These are phyloP conservation scores for Camponotus pennsylvanicus DNA, from an alignment of 1,140 invertebrate genomes.

Conservation along the genomic window DNA sequence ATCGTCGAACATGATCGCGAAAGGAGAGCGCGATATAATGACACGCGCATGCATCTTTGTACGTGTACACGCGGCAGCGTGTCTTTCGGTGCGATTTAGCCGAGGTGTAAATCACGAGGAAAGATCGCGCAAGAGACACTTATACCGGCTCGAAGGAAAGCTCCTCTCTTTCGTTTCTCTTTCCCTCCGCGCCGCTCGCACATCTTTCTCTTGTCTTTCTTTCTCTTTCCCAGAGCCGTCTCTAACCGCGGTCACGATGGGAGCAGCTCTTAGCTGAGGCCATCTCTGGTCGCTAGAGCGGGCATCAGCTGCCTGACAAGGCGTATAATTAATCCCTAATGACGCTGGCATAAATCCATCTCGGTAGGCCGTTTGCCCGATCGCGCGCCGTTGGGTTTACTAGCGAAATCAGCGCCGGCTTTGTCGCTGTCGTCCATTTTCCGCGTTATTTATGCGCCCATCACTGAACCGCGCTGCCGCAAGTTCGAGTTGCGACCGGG, in stretches of 20 bases:
- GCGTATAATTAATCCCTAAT: conserved; percentile 84
- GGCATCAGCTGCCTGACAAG: conserved; percentile 83
- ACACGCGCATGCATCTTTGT: conserved; percentile 21
- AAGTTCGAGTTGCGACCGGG: conserved; percentile 46
- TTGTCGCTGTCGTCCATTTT: conserved; percentile 81
- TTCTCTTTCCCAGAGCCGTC: conserved; percentile 9
- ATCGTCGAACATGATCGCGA: background rate
- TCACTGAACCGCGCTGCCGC: conserved; percentile 68
- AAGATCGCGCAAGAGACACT: conserved; percentile 21
- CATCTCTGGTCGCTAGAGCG: conserved; percentile 72
- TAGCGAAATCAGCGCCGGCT: conserved; percentile 79
- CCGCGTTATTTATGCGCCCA: conserved; percentile 80
- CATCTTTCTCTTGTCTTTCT: conserved; percentile 10
- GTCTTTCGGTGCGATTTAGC: conserved; percentile 63
- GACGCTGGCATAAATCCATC: conserved; percentile 83
- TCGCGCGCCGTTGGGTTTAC: conserved; percentile 74
- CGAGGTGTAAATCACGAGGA: conserved; percentile 74
- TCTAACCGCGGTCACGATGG: conserved; percentile 58
- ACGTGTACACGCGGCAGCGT: conserved; percentile 32
- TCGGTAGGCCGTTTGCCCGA: conserved; percentile 74
- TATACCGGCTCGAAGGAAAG: conserved; percentile 51
- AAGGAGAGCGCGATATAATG: conserved; percentile 29
- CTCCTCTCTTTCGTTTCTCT: conserved; percentile 26
- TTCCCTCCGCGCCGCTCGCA: background rate
- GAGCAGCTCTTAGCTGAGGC: conserved; percentile 66